These are phyloP conservation scores for Drosophila koepferae DNA, from an alignment of 2,888 invertebrate species.

Conservation along the genomic window DNA sequence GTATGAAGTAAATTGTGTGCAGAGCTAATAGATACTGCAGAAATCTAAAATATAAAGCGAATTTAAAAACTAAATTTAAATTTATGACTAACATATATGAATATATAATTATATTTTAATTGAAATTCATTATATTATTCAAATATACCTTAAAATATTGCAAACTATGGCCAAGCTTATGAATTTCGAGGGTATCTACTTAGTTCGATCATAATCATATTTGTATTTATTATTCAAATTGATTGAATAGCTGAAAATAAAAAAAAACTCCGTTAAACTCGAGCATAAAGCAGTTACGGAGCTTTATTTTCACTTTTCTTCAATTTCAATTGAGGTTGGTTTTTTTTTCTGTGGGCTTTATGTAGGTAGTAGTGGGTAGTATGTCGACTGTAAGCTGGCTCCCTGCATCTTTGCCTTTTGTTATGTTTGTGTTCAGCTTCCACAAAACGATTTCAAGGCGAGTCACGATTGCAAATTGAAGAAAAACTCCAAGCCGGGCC, in stretches of 20 bases:
- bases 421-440: constrained; percentile 34
- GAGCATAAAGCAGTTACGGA: constrained; percentile 22
- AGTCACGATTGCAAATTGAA: constrained; percentile 76
- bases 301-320: constrained; percentile 47
- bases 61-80: too few species aligned
- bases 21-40: not conserved
- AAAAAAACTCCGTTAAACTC: constrained; percentile 11
- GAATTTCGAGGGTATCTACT: not conserved
- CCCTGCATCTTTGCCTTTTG: not conserved
- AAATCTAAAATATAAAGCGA: too few species aligned
- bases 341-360: not conserved
- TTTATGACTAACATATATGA: too few species aligned
- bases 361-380: constrained; percentile 10
- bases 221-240: constrained; percentile 15
- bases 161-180: not conserved
- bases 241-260: constrained; percentile 18
- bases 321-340: constrained; percentile 21
- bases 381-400: constrained; percentile 2
- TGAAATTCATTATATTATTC: not conserved
- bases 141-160: not conserved
- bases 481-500: constrained; percentile 59
- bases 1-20: not conserved
- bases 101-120: not conserved
- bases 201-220: not conserved
- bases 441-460: constrained; percentile 66